phyloP scores from a whole-genome alignment of 2,113 vertebrate genomes.

The Salvelinus namaycush region DNA sequence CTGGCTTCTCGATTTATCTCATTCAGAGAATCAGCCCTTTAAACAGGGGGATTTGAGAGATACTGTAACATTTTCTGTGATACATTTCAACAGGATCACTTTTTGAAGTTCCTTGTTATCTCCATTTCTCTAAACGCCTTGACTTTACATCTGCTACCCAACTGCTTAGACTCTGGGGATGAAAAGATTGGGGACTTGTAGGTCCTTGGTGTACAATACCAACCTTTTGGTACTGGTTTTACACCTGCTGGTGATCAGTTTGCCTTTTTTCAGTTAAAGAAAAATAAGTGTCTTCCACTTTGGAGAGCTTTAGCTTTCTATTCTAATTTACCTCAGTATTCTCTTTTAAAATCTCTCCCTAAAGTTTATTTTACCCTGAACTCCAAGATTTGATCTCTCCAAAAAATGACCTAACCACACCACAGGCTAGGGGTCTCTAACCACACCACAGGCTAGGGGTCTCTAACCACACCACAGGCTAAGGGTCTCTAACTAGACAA shows the following conservation, averaged over 20 bases:
- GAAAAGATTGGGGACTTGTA: too few relatives aligned
- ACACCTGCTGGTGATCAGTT: not conserved
- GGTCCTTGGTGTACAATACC: not conserved
- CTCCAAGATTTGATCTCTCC: not conserved
- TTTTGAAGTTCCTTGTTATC: not conserved
- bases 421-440: too few relatives aligned
- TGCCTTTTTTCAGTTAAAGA: too few relatives aligned
- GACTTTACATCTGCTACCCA: not conserved
- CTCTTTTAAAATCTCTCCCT: not conserved
- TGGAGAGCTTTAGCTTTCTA: not conserved
- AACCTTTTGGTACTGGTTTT: not conserved
- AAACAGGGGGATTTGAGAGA: not conserved
- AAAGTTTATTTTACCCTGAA: not conserved
- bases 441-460: too few relatives aligned
- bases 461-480: not conserved
- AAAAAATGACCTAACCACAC: not conserved
- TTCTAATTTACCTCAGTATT: not conserved
- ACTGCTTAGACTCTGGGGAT: too few relatives aligned
- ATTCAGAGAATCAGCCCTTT: conserved; percentile 3
- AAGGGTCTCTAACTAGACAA: not conserved
- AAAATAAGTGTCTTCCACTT: not conserved
- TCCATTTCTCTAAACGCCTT: not conserved
- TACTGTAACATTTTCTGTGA: not conserved
- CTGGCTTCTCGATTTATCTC: not conserved
- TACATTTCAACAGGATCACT: not conserved